Percentiles rank a stretch among this genome's conserved stretches.
phyloP scores from a whole-genome alignment of 2,113 vertebrate species.

The Ondatra zibethicus region DNA sequence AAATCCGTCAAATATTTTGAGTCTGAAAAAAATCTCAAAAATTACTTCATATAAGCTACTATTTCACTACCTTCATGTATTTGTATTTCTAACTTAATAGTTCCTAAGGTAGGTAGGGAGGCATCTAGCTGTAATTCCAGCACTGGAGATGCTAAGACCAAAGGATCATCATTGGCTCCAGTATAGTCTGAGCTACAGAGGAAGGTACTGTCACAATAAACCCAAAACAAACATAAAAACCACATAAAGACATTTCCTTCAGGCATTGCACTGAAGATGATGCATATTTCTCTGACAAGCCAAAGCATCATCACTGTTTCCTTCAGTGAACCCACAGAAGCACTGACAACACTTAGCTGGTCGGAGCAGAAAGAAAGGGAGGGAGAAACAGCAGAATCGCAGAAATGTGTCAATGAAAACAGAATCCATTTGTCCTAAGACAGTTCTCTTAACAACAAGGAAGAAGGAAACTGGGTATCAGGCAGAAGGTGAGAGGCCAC shows the following conservation, averaged over 20 bases:
- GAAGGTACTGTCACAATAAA: neutral
- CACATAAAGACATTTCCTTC: neutral
- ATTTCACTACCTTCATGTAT: neutral
- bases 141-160: neutral
- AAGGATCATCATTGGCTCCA: neutral
- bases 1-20: neutral
- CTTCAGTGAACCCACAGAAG: neutral
- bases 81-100: neutral
- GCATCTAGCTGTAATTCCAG: neutral
- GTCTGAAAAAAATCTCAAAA: neutral
- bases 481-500: neutral
- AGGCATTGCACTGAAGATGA: neutral
- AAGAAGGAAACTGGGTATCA: too few species aligned
- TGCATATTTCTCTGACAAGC: neutral
- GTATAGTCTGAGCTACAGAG: neutral
- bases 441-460: neutral
- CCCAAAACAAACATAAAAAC: neutral
- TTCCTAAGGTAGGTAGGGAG: neutral
- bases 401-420: neutral
- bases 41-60: neutral
- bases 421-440: neutral
- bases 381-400: too few species aligned
- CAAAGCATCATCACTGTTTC: neutral
- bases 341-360: neutral
- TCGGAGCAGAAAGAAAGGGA: neutral